Evolutionary conservation across 2,113 vertebrate genomes (phyloP).

Genomic region (Ageneiosus marmoratus): DNA sequence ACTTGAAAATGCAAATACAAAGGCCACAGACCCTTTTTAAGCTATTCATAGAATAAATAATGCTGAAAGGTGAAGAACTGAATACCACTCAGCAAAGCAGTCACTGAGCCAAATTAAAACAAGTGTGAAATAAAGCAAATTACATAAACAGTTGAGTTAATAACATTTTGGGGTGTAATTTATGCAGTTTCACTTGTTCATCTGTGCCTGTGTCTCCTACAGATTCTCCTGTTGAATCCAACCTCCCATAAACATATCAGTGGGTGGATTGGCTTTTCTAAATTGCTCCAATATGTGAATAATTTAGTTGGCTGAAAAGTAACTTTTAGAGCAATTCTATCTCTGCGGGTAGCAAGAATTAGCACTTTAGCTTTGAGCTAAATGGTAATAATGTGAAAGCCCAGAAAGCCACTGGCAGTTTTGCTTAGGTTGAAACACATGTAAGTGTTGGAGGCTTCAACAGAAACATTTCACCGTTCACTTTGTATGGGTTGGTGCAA

Average conservation of each 20-base stretch:
- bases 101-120: conserved; percentile 37
- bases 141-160: background rate
- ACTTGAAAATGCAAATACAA: conserved; percentile 61
- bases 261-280: background rate
- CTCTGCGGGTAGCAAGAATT: background rate
- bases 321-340: background rate
- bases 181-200: background rate
- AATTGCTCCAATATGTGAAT: background rate
- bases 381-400: background rate
- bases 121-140: conserved; percentile 1
- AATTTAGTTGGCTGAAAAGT: background rate
- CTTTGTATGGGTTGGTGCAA: too few species aligned
- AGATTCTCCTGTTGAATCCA: background rate
- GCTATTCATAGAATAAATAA: conserved; percentile 58
- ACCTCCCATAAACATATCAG: background rate
- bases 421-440: background rate
- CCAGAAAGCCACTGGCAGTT: background rate
- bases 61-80: conserved; percentile 34
- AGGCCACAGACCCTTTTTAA: conserved; percentile 51
- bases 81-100: conserved; percentile 30
- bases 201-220: background rate
- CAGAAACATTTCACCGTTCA: too few species aligned
- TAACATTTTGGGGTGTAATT: conserved; percentile 8
- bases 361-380: background rate
- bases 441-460: too few species aligned